A percentile compares a stretch with the other conserved stretches of the same genome.
These are phyloP conservation scores for Pycnomerus fuliginosus DNA, from an alignment of 2,888 invertebrate species.

Conservation along the genomic window DNA sequence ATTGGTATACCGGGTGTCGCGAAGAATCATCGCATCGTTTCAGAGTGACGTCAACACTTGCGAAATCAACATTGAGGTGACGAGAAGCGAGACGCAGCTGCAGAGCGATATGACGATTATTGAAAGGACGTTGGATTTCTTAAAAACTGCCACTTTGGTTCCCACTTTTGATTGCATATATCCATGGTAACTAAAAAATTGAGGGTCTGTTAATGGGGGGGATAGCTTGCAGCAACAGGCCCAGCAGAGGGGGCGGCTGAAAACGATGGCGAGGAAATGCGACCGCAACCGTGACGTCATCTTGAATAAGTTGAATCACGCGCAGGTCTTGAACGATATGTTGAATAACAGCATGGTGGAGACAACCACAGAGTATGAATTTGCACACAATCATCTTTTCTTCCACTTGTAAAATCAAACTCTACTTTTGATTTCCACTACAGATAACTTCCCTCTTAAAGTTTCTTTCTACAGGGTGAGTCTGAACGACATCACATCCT, in stretches of 20 bases:
- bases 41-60: constrained; percentile 45
- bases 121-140: constrained; percentile 48
- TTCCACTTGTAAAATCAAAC: too few relatives aligned
- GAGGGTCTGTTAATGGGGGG: neutral
- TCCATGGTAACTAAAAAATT: constrained; percentile 45
- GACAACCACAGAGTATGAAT: constrained; percentile 41
- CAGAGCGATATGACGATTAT: constrained; percentile 47
- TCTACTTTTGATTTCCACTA: too few relatives aligned
- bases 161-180: constrained; percentile 52
- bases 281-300: constrained; percentile 36
- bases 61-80: constrained; percentile 30
- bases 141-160: constrained; percentile 50
- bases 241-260: constrained; percentile 38
- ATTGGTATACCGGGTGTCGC: constrained; percentile 1
- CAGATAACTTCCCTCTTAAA: too few relatives aligned
- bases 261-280: constrained; percentile 34
- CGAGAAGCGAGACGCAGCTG: constrained; percentile 41
- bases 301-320: constrained; percentile 39
- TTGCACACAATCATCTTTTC: too few relatives aligned
- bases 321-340: constrained; percentile 32
- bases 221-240: constrained; percentile 42
- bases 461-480: too few relatives aligned
- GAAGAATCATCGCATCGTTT: constrained; percentile 19
- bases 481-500: too few relatives aligned
- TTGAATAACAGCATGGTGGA: constrained; percentile 42